These are phyloP conservation scores for Hemaris fuciformis DNA, from an alignment of 2,888 invertebrate genomes.

Conservation along the genomic window DNA sequence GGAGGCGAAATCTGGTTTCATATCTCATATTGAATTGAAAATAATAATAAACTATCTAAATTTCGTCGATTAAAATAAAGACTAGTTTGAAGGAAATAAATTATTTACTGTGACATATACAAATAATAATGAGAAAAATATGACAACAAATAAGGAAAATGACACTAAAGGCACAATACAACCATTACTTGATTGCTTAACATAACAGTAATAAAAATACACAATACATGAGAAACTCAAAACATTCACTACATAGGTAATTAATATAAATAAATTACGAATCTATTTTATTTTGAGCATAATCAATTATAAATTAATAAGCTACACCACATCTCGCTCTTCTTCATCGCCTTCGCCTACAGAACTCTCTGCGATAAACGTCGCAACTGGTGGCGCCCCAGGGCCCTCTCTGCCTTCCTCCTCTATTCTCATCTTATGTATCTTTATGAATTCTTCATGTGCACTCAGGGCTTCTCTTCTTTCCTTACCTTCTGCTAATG, in stretches of 20 bases:
- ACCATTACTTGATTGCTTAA: neutral
- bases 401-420: conserved; percentile 35
- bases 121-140: neutral
- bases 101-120: too few species aligned
- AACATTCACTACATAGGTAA: too few species aligned
- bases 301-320: too few species aligned
- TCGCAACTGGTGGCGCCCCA: neutral
- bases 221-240: too few species aligned
- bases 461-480: conserved; percentile 72
- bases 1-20: too few species aligned
- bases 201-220: neutral
- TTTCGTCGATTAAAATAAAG: too few species aligned
- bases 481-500: conserved; percentile 75
- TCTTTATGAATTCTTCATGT: conserved; percentile 52
- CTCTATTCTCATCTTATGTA: conserved; percentile 56
- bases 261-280: neutral
- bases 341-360: conserved; percentile 6
- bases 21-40: too few species aligned
- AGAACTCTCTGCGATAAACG: neutral
- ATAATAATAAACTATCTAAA: too few species aligned
- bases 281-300: too few species aligned
- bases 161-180: neutral
- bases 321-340: neutral
- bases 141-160: neutral
- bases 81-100: too few species aligned